Evolutionary conservation across 2,888 invertebrate genomes (phyloP), one percentile per base, ranked within the genome.

Genomic region (Cartodere bifasciata): DNA sequence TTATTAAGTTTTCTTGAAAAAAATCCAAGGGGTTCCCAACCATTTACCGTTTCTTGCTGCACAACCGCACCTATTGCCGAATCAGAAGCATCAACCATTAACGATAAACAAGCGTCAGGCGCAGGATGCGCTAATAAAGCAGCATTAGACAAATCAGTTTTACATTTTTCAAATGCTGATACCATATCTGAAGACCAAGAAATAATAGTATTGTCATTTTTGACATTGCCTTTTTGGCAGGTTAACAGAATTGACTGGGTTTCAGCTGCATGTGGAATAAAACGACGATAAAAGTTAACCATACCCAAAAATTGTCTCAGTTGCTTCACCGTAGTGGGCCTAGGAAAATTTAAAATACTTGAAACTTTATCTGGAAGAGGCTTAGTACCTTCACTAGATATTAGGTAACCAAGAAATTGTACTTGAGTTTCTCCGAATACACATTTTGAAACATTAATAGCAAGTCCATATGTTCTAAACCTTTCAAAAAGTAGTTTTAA

Each of bases 281-380:
- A 40, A 11, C 33, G 11, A 12, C 39, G 20, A 29, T 44, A 42
- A 16, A 39, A 43, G 33, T 39, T 44, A 1, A 39, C 16, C 32
- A 36, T 39, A 1, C 39, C 40, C 24, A 43, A 20, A 29, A 40
- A 41, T 12, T 28, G 26, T 21, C 38, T 22, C 4, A 41, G 14
- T 17, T 39, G 21, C 16, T 26, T 26, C 6, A 31, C 23, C 3
- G 24, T 35, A 1, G 14, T 24, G 22, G 41, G 36, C 6, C 22
- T 11, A 13, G 44, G 31, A 22, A 42, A 50, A 0, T 45, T 28
- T 7, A n/a, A 5, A 6, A 58, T 50, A 1, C 45, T 44, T 9
- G 48, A 35, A 0, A 57, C 53, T 22, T 49, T 49, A 2, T 47
- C 39, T 3, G 45, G 40, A 11, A 52, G 34, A 1, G 56, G 58